These are phyloP conservation scores for Callosobruchus maculatus DNA, from an alignment of 2,888 invertebrate genomes.

Conservation along the genomic window DNA sequence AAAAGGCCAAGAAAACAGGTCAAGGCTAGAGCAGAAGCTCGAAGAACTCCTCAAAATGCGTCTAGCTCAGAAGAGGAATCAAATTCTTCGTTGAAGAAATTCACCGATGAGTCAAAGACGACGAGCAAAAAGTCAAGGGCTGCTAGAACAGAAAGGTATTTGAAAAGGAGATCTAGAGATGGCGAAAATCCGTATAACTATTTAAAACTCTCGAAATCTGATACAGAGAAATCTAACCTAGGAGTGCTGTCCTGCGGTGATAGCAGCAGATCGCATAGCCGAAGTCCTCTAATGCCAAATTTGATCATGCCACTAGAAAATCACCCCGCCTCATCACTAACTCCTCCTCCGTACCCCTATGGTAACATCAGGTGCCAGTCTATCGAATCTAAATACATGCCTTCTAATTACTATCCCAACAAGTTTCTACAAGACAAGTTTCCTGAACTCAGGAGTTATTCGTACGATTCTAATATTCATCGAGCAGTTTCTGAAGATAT, in stretches of 20 bases:
- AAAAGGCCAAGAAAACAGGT: slow-evolving; percentile 58
- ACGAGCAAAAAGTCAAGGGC: slow-evolving; percentile 62
- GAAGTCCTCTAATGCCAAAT: slow-evolving; percentile 35
- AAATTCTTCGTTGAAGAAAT: slow-evolving; percentile 62
- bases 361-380: slow-evolving; percentile 36
- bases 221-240: slow-evolving; percentile 34
- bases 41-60: slow-evolving; percentile 59
- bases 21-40: slow-evolving; percentile 66
- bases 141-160: slow-evolving; percentile 77
- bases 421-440: slow-evolving; percentile 21
- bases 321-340: slow-evolving; percentile 41
- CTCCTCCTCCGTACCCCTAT: slow-evolving; percentile 45
- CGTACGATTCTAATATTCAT: slow-evolving; percentile 45
- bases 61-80: slow-evolving; percentile 74
- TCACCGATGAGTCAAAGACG: slow-evolving; percentile 64
- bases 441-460: slow-evolving; percentile 39
- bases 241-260: slow-evolving; percentile 30
- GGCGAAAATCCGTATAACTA: slow-evolving; percentile 56
- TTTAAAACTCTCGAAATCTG: slow-evolving; percentile 38
- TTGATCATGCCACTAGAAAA: slow-evolving; percentile 29
- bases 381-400: slow-evolving; percentile 38
- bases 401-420: slow-evolving; percentile 38
- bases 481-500: slow-evolving; percentile 36
- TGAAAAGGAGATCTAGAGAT: slow-evolving; percentile 69
- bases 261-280: slow-evolving; percentile 34